These are phyloP conservation scores for Lacerta viridis DNA, from an alignment of 2,797 vertebrate species.

Conservation along the genomic window DNA sequence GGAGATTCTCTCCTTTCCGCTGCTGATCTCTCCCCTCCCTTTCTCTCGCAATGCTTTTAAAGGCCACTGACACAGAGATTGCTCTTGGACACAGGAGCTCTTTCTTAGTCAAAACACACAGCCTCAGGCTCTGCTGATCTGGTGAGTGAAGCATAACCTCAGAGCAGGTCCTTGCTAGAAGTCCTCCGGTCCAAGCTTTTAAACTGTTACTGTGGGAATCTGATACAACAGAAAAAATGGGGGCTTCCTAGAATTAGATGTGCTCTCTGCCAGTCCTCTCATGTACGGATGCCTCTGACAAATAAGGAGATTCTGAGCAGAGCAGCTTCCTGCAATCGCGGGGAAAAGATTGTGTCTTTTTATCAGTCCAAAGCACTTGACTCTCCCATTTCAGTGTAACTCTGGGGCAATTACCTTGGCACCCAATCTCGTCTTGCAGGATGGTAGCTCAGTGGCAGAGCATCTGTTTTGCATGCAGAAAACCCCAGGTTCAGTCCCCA, in stretches of 20 bases:
- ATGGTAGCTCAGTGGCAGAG: no score
- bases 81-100: neutral
- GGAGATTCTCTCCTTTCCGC: neutral
- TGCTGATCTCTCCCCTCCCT: neutral
- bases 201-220: neutral
- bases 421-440: neutral
- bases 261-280: neutral
- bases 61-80: neutral
- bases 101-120: neutral
- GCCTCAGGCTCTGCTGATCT: neutral
- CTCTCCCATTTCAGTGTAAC: neutral
- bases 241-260: slow-evolving; percentile 12
- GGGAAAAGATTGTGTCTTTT: neutral
- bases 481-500: no score
- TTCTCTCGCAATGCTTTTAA: neutral
- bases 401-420: neutral
- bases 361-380: neutral
- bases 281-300: neutral
- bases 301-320: neutral
- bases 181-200: neutral
- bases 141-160: neutral
- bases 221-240: neutral
- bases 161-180: slow-evolving; percentile 1
- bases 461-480: no score
- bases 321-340: neutral